These are phyloP conservation scores for Xiphias gladius DNA, from an alignment of 2,113 vertebrate species.

Conservation along the genomic window DNA sequence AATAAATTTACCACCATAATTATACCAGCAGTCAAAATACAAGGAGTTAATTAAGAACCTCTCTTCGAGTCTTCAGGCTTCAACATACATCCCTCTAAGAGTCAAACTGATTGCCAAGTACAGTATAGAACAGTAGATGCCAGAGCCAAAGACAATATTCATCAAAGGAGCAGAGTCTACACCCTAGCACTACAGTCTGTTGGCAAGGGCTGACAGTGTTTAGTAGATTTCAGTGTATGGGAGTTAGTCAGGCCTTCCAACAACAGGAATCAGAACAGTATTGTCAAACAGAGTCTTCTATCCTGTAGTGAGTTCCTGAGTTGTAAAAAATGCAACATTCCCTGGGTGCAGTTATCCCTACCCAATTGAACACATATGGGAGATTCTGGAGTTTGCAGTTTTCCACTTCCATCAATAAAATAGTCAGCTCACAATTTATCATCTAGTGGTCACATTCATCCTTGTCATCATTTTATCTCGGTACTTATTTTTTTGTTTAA, in stretches of 20 bases:
- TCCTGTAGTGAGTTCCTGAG: constrained; percentile 7
- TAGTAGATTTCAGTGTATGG: neutral
- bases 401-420: constrained; percentile 53
- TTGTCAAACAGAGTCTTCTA: neutral
- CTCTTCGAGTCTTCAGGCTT: constrained; percentile 11
- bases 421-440: constrained; percentile 42
- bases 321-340: constrained; percentile 26
- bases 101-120: constrained; percentile 15
- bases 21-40: constrained; percentile 13
- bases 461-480: neutral
- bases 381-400: constrained; percentile 3
- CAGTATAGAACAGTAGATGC: constrained; percentile 19
- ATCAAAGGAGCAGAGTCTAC: neutral
- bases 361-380: constrained; percentile 49
- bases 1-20: neutral
- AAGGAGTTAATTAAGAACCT: constrained; percentile 23
- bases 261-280: neutral
- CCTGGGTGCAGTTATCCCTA: constrained; percentile 22
- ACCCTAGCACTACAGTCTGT: neutral
- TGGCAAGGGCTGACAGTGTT: neutral
- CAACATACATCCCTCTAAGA: constrained; percentile 1
- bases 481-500: too few relatives aligned
- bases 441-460: constrained; percentile 40
- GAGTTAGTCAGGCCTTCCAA: constrained; percentile 13
- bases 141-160: constrained; percentile 24